Conservation (phyloP, 2,113 vertebrate genomes). For the Todiramphus saurophagus region DNA sequence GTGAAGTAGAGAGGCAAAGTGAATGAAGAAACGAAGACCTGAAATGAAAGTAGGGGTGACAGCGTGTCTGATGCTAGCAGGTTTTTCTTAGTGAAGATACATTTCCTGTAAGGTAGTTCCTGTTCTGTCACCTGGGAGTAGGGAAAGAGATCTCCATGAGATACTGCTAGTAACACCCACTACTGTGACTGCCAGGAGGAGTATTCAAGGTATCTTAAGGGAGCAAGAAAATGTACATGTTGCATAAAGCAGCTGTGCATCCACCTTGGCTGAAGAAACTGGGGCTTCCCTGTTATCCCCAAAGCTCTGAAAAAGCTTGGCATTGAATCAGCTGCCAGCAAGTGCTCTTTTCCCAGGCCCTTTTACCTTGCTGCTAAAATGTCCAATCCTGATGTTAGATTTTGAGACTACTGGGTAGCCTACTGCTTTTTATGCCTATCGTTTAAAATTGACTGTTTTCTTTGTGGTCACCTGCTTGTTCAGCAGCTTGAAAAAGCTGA, state of each 20-base stretch:
- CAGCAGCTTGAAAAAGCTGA: background rate
- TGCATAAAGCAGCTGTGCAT: background rate
- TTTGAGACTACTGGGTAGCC: background rate
- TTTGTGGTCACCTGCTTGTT: background rate
- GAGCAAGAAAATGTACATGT: background rate
- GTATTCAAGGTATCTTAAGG: background rate
- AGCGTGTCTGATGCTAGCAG: background rate
- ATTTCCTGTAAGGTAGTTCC: background rate
- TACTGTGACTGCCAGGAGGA: background rate
- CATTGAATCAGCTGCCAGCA: background rate
- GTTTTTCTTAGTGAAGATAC: background rate
- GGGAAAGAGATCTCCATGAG: background rate
- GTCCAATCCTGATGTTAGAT: background rate
- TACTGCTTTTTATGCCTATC: background rate
- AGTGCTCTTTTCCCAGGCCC: background rate
- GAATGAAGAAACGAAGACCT: background rate
- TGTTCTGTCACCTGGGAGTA: background rate
- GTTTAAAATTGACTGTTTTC: background rate
- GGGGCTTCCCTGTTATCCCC: background rate
- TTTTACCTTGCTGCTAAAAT: background rate
- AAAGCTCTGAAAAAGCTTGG: background rate
- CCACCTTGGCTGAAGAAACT: background rate
- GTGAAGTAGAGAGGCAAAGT: background rate
- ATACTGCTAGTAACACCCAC: background rate
- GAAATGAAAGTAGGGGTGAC: background rate